Percentiles rank a stretch among this genome's conserved stretches.
These are phyloP conservation scores for Phortica okadai DNA, from an alignment of 2,888 invertebrate genomes.

Conservation along the genomic window DNA sequence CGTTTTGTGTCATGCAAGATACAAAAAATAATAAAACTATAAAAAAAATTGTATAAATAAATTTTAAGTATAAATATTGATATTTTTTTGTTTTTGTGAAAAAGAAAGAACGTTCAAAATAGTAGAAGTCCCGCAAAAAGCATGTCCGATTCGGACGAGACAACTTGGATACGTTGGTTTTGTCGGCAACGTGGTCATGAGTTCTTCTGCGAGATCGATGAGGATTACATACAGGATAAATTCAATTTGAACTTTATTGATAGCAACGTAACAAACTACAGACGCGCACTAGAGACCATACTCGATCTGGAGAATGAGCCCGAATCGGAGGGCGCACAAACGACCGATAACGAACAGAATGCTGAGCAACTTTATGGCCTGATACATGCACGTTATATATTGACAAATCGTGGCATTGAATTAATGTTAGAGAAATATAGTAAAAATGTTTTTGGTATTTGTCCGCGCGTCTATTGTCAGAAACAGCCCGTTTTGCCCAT, in stretches of 20 bases:
- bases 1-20: neutral
- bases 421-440: constrained; percentile 99
- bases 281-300: constrained; percentile 99
- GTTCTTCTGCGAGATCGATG: constrained; percentile 99
- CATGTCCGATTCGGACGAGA: constrained; percentile 98
- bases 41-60: neutral
- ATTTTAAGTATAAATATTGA: neutral
- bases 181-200: constrained; percentile 98
- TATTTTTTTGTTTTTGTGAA: neutral
- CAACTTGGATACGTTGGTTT: constrained; percentile 99
- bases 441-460: constrained; percentile 97
- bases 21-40: neutral
- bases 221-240: constrained; percentile 99
- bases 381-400: constrained; percentile 98
- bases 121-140: neutral
- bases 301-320: constrained; percentile 87
- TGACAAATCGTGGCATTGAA: constrained; percentile 98
- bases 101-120: constrained; percentile 4
- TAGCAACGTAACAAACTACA: constrained; percentile 99
- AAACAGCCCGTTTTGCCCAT: constrained; percentile 97
- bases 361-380: constrained; percentile 99
- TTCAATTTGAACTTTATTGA: constrained; percentile 99
- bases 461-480: constrained; percentile 99
- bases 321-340: constrained; percentile 90
- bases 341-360: constrained; percentile 98